Percentiles rank a stretch among this genome's conserved stretches.
Evolutionary conservation across 1,140 invertebrate genomes (phyloP).

Genomic region (Drosophila nannoptera): DNA sequence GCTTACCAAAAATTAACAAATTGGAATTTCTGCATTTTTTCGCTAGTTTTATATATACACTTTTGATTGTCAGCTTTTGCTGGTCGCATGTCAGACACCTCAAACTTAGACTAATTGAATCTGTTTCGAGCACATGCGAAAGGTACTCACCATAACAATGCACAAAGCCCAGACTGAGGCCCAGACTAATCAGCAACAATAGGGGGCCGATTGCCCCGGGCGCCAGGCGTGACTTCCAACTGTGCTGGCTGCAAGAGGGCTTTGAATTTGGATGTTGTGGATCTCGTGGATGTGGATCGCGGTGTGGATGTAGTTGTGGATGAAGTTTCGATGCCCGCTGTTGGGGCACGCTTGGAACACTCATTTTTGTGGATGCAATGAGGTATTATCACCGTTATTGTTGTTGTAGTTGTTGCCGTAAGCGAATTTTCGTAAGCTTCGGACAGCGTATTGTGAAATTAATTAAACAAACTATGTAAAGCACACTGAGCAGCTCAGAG

Average conservation of each 20-base stretch:
- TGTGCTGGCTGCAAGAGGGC: slow-evolving; percentile 9
- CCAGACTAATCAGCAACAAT: slow-evolving; percentile 65
- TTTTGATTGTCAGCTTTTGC: not conserved
- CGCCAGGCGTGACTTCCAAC: slow-evolving; percentile 28
- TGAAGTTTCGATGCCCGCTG: slow-evolving; percentile 50
- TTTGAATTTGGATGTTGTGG: slow-evolving; percentile 26
- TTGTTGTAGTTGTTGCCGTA: slow-evolving; percentile 49
- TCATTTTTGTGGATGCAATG: slow-evolving; percentile 65
- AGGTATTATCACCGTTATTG: not conserved
- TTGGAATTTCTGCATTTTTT: not conserved
- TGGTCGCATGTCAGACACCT: not conserved
- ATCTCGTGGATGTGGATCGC: too few species aligned
- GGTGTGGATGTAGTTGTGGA: too few species aligned
- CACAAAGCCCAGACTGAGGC: slow-evolving; percentile 55
- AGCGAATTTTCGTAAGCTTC: slow-evolving; percentile 43
- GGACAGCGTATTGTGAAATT: slow-evolving; percentile 62
- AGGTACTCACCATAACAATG: slow-evolving; percentile 73
- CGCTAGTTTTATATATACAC: not conserved
- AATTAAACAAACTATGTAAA: slow-evolving; percentile 63
- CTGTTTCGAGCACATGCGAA: slow-evolving; percentile 39
- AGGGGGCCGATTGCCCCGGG: slow-evolving; percentile 37
- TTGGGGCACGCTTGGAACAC: slow-evolving; percentile 66
- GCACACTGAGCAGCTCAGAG: slow-evolving; percentile 24
- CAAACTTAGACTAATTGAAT: slow-evolving; percentile 53
- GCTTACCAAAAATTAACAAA: too few species aligned